Base-by-base conservation (phyloP, 2,113 vertebrate species). In the Lampris incognitus region DNA sequence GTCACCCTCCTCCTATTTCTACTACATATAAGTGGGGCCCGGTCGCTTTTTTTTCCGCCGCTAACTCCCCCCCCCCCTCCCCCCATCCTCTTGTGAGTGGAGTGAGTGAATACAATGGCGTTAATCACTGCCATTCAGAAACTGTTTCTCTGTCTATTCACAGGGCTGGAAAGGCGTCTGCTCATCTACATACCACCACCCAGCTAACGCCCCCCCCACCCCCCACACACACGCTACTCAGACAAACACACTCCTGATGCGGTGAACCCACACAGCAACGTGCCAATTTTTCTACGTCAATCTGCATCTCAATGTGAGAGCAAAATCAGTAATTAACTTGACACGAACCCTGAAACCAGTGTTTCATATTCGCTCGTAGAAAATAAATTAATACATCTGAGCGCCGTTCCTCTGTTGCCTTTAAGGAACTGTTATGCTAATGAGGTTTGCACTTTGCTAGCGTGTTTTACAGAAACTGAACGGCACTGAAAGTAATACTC, bases 101-200 rank as follows among this genome's bases (percentile, higher is more conserved):
- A 82, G 72, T 74, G 78, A 79, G 73, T 77, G 72, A 85, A 78
- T 69, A 92, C 88, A 92, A 93, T 88, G 58, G 86, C 87, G 82
- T 87, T 91, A 92, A 93, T 93, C 89, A 92, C 84, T 87, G 83
- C 84, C 79, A 92, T 92, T 92, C 84, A 91, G 37, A 62, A 54
- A 84, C 79, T 72, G 71, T 85, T 87, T 89, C 80, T 78, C 80
- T 83, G 78, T 84, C 85, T 89, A 88, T 88, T 91, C 90, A 91
- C 73, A 56, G 71, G 72, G 78, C 81, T 87, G 78, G 82, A 85
- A 88, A 82, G 72, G 69, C 69, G 76, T 84, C 80, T 72, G 57
- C 85, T 91, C 85, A 88, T 88, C 83, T 88, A 65, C 87, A 90
- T 87, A 89, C 65, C 69, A 49, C 50, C 69, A 76, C 6, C 48